Conservation (phyloP, 2,888 invertebrate species). For the Pandemis cinnamomeana region DNA sequence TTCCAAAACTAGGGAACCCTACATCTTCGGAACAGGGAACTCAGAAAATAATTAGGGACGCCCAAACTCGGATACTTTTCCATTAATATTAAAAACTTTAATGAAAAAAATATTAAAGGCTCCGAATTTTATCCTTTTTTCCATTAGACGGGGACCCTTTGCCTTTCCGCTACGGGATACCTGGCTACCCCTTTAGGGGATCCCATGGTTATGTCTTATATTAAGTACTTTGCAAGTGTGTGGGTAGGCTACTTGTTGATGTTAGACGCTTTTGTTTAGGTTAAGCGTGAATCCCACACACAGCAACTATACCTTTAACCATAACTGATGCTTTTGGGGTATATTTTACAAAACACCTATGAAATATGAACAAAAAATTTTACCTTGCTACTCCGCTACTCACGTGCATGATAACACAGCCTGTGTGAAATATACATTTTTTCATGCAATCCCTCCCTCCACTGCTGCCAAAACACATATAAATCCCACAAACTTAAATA, state of each 20-base stretch:
- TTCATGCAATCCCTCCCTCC: too few relatives aligned
- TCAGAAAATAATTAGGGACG: slow-evolving; percentile 77
- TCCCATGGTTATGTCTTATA: not conserved
- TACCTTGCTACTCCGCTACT: too few relatives aligned
- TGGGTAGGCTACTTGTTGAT: not conserved
- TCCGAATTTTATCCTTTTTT: slow-evolving; percentile 81
- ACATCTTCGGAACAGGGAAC: slow-evolving; percentile 61
- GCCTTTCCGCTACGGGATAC: slow-evolving; percentile 5
- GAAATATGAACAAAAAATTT: too few relatives aligned
- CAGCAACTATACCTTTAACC: too few relatives aligned
- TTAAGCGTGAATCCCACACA: too few relatives aligned
- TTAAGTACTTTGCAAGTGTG: not conserved
- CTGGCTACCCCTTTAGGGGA: not conserved
- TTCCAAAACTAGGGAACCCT: slow-evolving; percentile 17
- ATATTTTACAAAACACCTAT: too few relatives aligned
- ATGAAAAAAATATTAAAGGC: slow-evolving; percentile 84
- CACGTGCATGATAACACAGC: too few relatives aligned
- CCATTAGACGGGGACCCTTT: slow-evolving; percentile 64
- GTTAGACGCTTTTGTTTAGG: not conserved
- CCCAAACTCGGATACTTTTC: slow-evolving; percentile 68
- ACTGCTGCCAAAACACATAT: too few relatives aligned
- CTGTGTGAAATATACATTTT: too few relatives aligned
- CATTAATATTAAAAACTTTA: slow-evolving; percentile 85
- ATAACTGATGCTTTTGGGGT: too few relatives aligned
- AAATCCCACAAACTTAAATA: too few relatives aligned